Base-by-base conservation (phyloP, 2,888 invertebrate species). In the Torymus auratus region DNA sequence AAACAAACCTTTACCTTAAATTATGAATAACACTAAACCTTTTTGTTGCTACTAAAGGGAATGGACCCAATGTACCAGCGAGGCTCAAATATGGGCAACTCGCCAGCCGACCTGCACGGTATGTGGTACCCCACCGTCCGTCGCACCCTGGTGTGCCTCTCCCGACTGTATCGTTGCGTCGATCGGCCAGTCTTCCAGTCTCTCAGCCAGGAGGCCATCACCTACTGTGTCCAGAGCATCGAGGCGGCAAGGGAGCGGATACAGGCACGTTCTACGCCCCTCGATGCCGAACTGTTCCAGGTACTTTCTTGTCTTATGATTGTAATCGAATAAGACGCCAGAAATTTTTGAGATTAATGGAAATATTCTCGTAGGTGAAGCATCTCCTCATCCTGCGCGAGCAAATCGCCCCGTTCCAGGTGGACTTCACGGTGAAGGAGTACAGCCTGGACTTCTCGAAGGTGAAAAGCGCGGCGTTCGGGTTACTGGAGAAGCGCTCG, bases 101-200 rank as follows among this genome's bases (percentile, higher is more conserved):
- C 97, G 0, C 97, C 98, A 0, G 98, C 99, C 0, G 99, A 99
- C 92, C 92, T 99, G 53, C 99, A 99, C 91, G 99, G 99, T 41
- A 98, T 99, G 98, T 99, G 99, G 99, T 99, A 99, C 91, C 99
- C 99, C 0, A 98, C 98, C 0, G 98, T 99, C 0, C 93, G 99
- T 17, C 93, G 99, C 64, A 98, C 99, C 0, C 91, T 99, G 17
- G 97, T 99, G 20, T 99, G 98, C 83, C 92, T 99, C 3, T 99
- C 99, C 0, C 95, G 99, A 82, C 93, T 98, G 0, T 96, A 96
- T 90, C 94, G 98, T 71, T 99, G 99, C 89, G 94, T 99, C 12
- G 99, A 99, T 91, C 94, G 96, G 84, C 95, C 96, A 71, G 98
- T 98, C 28, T 99, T 99, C 91, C 99, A 99, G 92, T 98, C 98